Base-by-base conservation (phyloP, 2,113 vertebrate species). In the Silurus meridionalis region DNA sequence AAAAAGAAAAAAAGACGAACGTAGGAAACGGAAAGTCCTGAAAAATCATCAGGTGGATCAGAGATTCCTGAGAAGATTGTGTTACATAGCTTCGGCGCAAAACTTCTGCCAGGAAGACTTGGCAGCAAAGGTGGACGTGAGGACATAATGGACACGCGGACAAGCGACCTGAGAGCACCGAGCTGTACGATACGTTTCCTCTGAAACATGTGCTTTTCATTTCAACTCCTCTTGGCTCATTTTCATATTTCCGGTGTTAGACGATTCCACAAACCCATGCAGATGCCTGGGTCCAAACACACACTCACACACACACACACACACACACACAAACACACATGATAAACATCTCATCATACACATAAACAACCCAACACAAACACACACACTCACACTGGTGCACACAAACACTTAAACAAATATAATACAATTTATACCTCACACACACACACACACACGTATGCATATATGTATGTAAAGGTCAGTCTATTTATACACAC, bases 81-180 rank as follows among this genome's bases (percentile, higher is more conserved):
- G 53, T 78, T 78, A 78, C 55, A 19, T 52, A 75, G 9, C 21
- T 79, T 79, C 19, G 37, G 77, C 14, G 37, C n/a, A 58, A 79
- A 79, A 58, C 77, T 58, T 79, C 77, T 58, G 55, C 77, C 77
- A 79, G 77, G 23, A 58, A 58, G 53, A 17, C 77, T 79, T 79
- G 77, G 77, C 77, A 58, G 53, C 53, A 58, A n/a, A 58, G 7
- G 8, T 9, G n/a, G 77, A 79, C 53, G 19, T 79, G 28, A 37
- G 28, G 28, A 37, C 28, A 37, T 37, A 37, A 37, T 37, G 28
- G 28, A 37, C 28, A 37, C 28, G 28, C 28, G 28, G 28, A 37
- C 28, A 37, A 37, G 28, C 28, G 28, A 37, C 28, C 28, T 37
- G 28, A 37, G 28, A 37, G 28, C 28, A 37, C 28, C 1, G 28